Conservation (phyloP, 2,888 invertebrate genomes). For the Cacoxenus indagator region DNA sequence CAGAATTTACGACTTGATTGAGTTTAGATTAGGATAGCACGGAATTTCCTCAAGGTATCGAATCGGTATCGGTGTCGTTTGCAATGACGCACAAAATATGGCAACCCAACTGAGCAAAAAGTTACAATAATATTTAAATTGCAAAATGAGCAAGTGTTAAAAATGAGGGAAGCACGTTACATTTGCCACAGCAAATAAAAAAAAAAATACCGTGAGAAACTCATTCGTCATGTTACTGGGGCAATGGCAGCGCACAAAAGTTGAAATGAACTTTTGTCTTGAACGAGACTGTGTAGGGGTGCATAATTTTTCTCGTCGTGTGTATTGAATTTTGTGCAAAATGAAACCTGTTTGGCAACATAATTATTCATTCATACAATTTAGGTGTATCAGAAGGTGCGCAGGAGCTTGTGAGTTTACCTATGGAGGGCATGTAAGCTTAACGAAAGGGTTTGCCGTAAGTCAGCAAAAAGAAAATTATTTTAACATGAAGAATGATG, state of each 20-base stretch:
- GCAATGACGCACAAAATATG: constrained; percentile 11
- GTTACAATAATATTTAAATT: constrained; percentile 18
- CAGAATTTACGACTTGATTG: constrained; percentile 18
- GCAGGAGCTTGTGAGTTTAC: too few relatives aligned
- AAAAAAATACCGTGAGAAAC: constrained; percentile 24
- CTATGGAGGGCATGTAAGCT: too few relatives aligned
- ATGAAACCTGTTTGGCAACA: constrained; percentile 34
- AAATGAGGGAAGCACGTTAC: neutral
- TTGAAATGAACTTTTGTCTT: constrained; percentile 19
- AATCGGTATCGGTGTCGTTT: neutral
- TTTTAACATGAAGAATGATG: too few relatives aligned
- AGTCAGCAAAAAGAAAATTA: too few relatives aligned
- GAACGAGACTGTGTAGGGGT: constrained; percentile 32
- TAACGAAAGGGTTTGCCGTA: too few relatives aligned
- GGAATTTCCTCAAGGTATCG: neutral
- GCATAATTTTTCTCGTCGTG: constrained; percentile 25
- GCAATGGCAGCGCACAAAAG: neutral
- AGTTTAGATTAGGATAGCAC: neutral
- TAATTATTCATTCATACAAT: constrained; percentile 35
- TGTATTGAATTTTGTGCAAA: constrained; percentile 22
- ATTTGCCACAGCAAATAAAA: constrained; percentile 2
- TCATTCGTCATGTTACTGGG: constrained; percentile 52
- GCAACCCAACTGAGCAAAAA: neutral
- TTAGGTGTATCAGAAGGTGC: constrained; percentile 20
- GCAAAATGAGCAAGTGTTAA: neutral